Percentiles rank a stretch among this genome's conserved stretches.
phyloP scores from a whole-genome alignment of 2,888 invertebrate species.

The Eupithecia pulchellata region DNA sequence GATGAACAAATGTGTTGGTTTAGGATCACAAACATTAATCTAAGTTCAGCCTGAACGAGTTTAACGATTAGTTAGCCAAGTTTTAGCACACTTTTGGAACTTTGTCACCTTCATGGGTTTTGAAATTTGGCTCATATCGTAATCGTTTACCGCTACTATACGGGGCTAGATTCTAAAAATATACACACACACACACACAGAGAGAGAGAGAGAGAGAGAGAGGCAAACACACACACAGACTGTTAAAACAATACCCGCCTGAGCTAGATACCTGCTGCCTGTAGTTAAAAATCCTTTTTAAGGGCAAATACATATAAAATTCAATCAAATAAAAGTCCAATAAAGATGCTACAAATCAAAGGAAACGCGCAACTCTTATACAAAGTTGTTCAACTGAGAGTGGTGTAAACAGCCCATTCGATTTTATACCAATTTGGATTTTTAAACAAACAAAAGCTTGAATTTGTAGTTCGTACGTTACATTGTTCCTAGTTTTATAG shows the following conservation, averaged over 20 bases:
- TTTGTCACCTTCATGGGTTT: background rate
- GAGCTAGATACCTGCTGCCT: background rate
- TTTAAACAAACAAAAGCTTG: slow-evolving; percentile 16
- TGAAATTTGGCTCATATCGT: background rate
- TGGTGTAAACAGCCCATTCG: slow-evolving; percentile 2
- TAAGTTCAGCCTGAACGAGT: background rate
- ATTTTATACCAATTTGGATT: slow-evolving; percentile 12
- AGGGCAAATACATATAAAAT: background rate
- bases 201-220: too few species aligned
- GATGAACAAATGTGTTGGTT: background rate
- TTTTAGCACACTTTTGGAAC: background rate
- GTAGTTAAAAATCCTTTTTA: background rate
- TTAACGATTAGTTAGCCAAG: background rate
- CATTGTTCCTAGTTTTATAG: slow-evolving; percentile 12
- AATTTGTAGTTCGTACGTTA: slow-evolving; percentile 27
- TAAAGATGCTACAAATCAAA: background rate
- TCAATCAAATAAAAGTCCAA: background rate
- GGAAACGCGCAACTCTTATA: background rate
- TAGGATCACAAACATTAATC: background rate
- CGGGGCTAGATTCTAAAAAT: background rate
- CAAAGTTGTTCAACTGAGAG: slow-evolving; percentile 5
- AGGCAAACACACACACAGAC: background rate
- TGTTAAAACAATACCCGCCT: background rate
- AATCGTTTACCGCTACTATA: too few species aligned
- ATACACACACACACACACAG: too few species aligned